These are phyloP conservation scores for Empis stercorea DNA, from an alignment of 2,888 invertebrate genomes.

Conservation along the genomic window DNA sequence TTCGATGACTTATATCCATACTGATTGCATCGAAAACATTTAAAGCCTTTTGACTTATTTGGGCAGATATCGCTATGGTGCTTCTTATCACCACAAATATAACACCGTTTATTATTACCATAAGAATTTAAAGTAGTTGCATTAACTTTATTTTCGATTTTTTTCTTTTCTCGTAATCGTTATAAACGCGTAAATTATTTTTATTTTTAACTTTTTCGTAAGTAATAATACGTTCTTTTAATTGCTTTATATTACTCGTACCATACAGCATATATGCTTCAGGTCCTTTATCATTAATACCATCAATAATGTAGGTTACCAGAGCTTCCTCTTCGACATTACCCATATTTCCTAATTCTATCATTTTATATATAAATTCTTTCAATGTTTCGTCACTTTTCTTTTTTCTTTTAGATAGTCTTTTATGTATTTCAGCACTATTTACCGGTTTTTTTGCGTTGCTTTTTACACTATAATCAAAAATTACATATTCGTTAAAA, in stretches of 20 bases:
- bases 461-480: too few relatives aligned
- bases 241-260: neutral
- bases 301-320: constrained; percentile 20
- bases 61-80: neutral
- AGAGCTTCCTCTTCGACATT: neutral
- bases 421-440: neutral
- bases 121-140: neutral
- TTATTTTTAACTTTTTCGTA: constrained; percentile 5
- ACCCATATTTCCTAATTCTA: neutral
- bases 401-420: neutral
- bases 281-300: constrained; percentile 30
- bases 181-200: neutral
- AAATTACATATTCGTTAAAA: too few relatives aligned
- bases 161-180: neutral
- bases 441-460: neutral
- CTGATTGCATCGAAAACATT: constrained; percentile 5
- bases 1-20: constrained; percentile 3
- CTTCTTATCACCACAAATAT: constrained; percentile 4
- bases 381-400: neutral
- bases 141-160: neutral
- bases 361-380: neutral
- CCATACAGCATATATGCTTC: constrained; percentile 4
- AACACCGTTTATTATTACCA: constrained; percentile 1
- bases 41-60: constrained; percentile 5
- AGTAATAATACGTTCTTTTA: constrained; percentile 1